Base-by-base conservation (phyloP, 2,888 invertebrate genomes). In the Cephus sareptanus region DNA sequence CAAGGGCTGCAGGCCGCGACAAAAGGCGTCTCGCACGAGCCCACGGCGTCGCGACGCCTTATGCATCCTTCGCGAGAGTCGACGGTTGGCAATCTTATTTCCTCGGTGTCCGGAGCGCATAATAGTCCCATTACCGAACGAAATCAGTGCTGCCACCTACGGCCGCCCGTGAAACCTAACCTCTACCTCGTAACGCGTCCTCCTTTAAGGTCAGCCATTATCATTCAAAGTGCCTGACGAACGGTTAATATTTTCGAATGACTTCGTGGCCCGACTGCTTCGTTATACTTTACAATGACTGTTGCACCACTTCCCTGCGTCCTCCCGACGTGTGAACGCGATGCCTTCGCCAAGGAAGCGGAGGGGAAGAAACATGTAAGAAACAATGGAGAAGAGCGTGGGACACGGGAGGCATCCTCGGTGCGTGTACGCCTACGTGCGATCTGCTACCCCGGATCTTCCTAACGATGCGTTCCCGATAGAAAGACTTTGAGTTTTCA, bases 321-420 rank as follows among this genome's bases (percentile, higher is more conserved):
- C 2, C 2, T 56, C 23, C 9, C 23, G 23, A 56, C 56, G 56
- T 56, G 56, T 56, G 56, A 56, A 56, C 23, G 23, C 56, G 56
- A 56, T 23, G 56, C 15, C 40, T 56, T 9, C 23, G 23, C 23
- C 9, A 56, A 56, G 56, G 23, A 56, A 56, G 23, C 56, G 9
- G 56, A 56, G 23, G 23, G 56, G 9, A 56, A 56, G 15, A 4
- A 37, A 40, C 23, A 56, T 2, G 0, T 23, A 23, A 56, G 56
- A 23, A 87, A 88, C 87, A 88, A 88, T 88, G 84, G 86, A 85
- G 86, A 87, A 88, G 88, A 88, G 88, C 88, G 88, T 88, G 88
- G 85, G 88, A 88, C 84, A 86, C 81, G 37, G 75, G 69, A 69
- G 71, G 77, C 84, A 80, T 82, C 83, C 83, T 82, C 82, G 83